A percentile compares a stretch with the other conserved stretches of the same genome.
Evolutionary conservation across 2,113 vertebrate species (phyloP).

Genomic region (Ceyx margarethae): DNA sequence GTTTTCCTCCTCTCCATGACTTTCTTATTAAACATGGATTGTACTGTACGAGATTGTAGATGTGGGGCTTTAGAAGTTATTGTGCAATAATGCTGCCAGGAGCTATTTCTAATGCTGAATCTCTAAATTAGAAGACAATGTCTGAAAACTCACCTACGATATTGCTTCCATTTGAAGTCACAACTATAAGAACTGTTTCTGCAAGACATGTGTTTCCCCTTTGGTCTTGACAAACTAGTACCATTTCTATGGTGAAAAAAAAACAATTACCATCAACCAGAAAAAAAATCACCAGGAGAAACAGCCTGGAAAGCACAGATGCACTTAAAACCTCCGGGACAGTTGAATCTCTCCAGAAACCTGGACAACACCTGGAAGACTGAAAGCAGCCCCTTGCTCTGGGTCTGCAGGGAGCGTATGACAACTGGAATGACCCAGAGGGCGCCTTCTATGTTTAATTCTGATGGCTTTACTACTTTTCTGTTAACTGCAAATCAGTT

Average conservation of each 20-base stretch:
- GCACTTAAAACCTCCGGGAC: background rate
- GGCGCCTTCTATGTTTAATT: background rate
- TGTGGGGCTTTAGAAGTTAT: background rate
- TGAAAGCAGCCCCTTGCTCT: background rate
- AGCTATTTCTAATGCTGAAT: background rate
- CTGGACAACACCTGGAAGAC: background rate
- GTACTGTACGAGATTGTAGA: background rate
- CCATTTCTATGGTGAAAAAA: background rate
- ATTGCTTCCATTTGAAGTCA: background rate
- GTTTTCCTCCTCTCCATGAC: background rate
- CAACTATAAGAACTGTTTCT: background rate
- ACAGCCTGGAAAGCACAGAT: background rate
- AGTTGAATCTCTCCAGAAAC: background rate
- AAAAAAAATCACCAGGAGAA: background rate
- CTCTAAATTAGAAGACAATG: background rate
- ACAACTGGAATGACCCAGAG: rapidly evolving
- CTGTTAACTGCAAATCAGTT: background rate
- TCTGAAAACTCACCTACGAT: background rate
- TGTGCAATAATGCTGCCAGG: background rate
- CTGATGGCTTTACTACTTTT: background rate
- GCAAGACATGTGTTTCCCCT: background rate
- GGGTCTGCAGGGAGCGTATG: background rate
- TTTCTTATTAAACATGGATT: background rate
- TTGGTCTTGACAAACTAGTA: background rate
- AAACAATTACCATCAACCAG: background rate